These are phyloP conservation scores for Stenoptilia bipunctidactyla DNA, from an alignment of 2,888 invertebrate species.

Conservation along the genomic window DNA sequence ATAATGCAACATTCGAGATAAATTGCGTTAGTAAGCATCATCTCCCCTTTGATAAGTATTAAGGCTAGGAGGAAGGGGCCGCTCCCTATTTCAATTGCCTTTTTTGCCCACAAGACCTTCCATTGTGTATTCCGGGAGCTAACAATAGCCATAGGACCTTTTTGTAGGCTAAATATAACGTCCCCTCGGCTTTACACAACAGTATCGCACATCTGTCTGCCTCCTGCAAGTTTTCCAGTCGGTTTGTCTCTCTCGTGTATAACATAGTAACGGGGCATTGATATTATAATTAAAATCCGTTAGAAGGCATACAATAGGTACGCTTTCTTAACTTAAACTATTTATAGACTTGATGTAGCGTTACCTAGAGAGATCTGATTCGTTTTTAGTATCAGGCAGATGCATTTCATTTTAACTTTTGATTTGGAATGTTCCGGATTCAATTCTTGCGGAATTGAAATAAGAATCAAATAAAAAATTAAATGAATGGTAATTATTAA, in stretches of 20 bases:
- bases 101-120: constrained; percentile 60
- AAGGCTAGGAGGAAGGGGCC: constrained; percentile 50
- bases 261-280: neutral
- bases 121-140: constrained; percentile 59
- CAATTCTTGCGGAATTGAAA: no score
- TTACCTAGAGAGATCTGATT: no score
- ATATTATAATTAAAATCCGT: neutral
- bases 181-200: constrained; percentile 31
- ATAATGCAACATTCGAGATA: constrained; percentile 36
- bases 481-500: no score
- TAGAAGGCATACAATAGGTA: no score
- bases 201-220: constrained; percentile 51
- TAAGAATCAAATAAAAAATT: no score
- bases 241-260: neutral
- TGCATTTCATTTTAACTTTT: no score
- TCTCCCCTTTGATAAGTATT: constrained; percentile 38
- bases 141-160: constrained; percentile 63
- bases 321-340: no score
- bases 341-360: no score
- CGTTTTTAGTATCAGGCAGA: no score
- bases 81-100: constrained; percentile 48
- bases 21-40: constrained; percentile 33
- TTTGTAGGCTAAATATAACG: constrained; percentile 66
- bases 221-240: constrained; percentile 1
- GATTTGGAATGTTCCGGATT: no score